Conservation (phyloP, 2,113 vertebrate genomes). For the Bujurquina vittata region DNA sequence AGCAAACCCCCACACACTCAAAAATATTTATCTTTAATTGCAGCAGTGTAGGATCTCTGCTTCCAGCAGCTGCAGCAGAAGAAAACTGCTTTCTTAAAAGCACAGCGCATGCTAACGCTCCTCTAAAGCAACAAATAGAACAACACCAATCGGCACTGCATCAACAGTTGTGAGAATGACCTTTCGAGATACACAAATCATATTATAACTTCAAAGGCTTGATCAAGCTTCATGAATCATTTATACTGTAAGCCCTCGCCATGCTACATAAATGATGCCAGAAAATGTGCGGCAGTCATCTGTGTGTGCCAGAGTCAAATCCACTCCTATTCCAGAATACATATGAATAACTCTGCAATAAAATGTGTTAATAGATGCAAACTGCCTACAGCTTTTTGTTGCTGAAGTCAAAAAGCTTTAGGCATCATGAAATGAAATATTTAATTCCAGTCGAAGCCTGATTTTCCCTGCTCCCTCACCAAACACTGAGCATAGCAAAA, state of each 20-base stretch:
- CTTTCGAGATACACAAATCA: constrained; percentile 50
- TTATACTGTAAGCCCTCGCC: constrained; percentile 25
- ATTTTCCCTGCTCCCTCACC: constrained; percentile 5
- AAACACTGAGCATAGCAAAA: constrained; percentile 1
- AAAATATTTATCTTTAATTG: constrained; percentile 25
- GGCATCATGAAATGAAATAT: constrained; percentile 30
- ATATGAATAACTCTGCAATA: constrained; percentile 26
- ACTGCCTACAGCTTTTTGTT: constrained; percentile 39
- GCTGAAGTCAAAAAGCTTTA: constrained; percentile 43
- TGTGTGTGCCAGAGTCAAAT: constrained; percentile 22
- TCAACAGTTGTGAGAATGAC: constrained; percentile 45
- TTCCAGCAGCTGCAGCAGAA: not conserved
- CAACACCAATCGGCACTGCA: not conserved
- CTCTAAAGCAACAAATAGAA: not conserved
- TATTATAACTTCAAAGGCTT: constrained; percentile 54
- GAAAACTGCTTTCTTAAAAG: not conserved
- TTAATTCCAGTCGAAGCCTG: constrained; percentile 37
- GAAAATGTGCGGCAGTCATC: constrained; percentile 31
- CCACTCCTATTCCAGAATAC: constrained; percentile 17
- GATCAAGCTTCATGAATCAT: constrained; percentile 55
- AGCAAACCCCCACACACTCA: not conserved
- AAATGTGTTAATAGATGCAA: constrained; percentile 61
- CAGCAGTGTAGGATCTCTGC: not conserved
- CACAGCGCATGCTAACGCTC: not conserved
- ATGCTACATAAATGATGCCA: constrained; percentile 43